Conservation (phyloP, 2,797 vertebrate species). For the Decapterus maruadsi region DNA sequence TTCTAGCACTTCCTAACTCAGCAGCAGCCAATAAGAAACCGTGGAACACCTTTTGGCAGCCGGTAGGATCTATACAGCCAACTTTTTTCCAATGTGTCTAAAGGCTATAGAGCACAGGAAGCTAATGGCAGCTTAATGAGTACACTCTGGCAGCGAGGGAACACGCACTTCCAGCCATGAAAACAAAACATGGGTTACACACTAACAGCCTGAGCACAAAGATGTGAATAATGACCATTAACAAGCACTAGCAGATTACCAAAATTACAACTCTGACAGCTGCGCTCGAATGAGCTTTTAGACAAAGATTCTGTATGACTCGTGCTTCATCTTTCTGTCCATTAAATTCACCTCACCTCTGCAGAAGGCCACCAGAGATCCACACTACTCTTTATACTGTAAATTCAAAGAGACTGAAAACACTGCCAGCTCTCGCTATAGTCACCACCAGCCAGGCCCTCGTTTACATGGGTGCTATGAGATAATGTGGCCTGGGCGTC, state of each 20-base stretch:
- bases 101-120: conserved; percentile 66
- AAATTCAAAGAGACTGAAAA: conserved; percentile 50
- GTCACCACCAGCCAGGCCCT: conserved; percentile 51
- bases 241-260: conserved; percentile 24
- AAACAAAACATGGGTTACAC: conserved; percentile 42
- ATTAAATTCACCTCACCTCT: conserved; percentile 15
- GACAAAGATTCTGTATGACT: conserved; percentile 23
- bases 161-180: conserved; percentile 48
- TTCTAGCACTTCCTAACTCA: conserved; percentile 70
- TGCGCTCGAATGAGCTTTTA: conserved; percentile 54
- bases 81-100: conserved; percentile 49
- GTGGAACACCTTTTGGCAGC: conserved; percentile 61
- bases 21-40: conserved; percentile 68
- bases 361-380: conserved; percentile 37
- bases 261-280: conserved; percentile 15
- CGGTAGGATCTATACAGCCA: conserved; percentile 60
- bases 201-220: conserved; percentile 50
- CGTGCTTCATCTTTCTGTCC: conserved; percentile 27
- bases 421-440: conserved; percentile 74
- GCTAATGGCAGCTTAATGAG: conserved; percentile 70
- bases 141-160: conserved; percentile 54
- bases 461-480: conserved; percentile 69
- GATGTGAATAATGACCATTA: conserved; percentile 17
- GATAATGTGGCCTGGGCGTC: conserved; percentile 58
- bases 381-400: conserved; percentile 28